Evolutionary conservation across 1,140 invertebrate species (phyloP), one percentile per base, ranked within the genome.

Genomic region (Kradibia gibbosae): DNA sequence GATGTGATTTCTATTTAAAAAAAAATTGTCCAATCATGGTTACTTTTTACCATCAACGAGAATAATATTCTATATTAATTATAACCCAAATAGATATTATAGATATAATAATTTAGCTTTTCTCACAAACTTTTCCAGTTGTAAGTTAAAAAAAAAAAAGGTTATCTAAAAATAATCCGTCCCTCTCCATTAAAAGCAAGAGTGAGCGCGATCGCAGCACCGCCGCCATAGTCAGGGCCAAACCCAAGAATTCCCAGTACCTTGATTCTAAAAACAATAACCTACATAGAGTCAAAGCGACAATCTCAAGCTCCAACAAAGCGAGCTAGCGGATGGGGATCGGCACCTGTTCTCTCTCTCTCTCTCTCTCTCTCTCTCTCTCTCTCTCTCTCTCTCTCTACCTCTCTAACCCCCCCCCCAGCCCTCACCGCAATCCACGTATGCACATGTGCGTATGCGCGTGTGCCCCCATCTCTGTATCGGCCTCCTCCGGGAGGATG

Each of bases 381-480:
- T n/a, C n/a, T n/a, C n/a, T n/a, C n/a, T n/a, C n/a, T n/a, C n/a
- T n/a, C n/a, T n/a, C n/a, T n/a, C n/a, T n/a, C n/a, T n/a, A n/a
- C n/a, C n/a, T n/a, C n/a, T n/a, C n/a, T n/a, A n/a, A n/a, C n/a
- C n/a, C n/a, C n/a, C 45, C 7, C 45, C 15, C 45, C 7, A 15
- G 45, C 15, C 15, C 15, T 15, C 11, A 50, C 22, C 62, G 25
- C 34, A 11, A 20, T 62, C 4, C 4, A 42, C 20, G n/a, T 39
- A 28, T 28, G 34, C 42, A 36, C 39, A 25, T 22, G n/a, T n/a
- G 57, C 82, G 76, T 57, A 76, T 76, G 72, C 67, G n/a, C 39
- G 70, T 57, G 15, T 25, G n/a, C 22, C 34, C n/a, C 20, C 10
- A 22, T 20, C 36, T 39, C 11, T 1, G 48, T 36, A 11, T 4